Percentiles rank a stretch among this genome's conserved stretches.
Conservation (phyloP, 2,113 vertebrate genomes). For the Mastomys coucha region DNA sequence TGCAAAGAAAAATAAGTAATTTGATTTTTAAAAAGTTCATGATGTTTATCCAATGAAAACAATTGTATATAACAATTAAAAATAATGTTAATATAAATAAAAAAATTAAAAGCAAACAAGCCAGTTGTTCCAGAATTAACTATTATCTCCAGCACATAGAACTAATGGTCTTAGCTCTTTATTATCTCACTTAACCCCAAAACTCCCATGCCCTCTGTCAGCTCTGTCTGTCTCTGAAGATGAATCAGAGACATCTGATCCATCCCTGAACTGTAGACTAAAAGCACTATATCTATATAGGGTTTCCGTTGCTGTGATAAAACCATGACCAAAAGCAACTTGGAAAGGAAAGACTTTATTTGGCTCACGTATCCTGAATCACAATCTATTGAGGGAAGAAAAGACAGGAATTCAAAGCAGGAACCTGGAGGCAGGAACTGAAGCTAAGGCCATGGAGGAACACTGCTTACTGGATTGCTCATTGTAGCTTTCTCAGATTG, state of each 20-base stretch:
- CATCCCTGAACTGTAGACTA: not conserved
- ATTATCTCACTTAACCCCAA: not conserved
- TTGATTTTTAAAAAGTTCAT: not conserved
- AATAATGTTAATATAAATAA: not conserved
- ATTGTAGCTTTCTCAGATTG: not conserved
- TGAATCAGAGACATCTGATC: not conserved
- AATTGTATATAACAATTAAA: not conserved
- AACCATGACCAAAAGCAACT: not conserved
- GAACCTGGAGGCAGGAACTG: not conserved
- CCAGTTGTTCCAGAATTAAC: not conserved
- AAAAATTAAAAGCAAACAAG: not conserved
- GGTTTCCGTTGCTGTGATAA: not conserved
- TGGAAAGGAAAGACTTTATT: not conserved
- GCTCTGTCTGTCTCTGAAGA: not conserved
- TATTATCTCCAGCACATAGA: not conserved
- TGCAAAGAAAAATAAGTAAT: not conserved
- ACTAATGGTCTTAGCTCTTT: not conserved
- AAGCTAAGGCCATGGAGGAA: no score
- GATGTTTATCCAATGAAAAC: not conserved
- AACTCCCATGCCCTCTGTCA: not conserved
- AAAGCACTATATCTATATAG: not conserved
- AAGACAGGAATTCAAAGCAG: not conserved
- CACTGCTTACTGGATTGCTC: not conserved
- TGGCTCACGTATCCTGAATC: not conserved
- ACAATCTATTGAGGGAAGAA: not conserved